phyloP scores from a whole-genome alignment of 2,113 vertebrate genomes.

The Capreolus pygargus region DNA sequence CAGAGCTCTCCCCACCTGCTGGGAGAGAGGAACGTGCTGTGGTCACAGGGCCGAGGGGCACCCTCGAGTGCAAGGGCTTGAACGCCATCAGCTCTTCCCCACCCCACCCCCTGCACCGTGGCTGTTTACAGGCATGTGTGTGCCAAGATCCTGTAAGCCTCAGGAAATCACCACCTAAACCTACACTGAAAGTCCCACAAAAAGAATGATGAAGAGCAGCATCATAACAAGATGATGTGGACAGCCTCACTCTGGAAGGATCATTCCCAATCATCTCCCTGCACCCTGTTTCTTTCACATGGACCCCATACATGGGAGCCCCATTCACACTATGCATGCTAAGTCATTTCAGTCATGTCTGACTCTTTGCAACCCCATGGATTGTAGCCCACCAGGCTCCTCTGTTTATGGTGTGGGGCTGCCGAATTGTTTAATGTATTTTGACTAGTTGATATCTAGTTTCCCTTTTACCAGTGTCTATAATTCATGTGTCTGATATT shows the following conservation, averaged over 20 bases:
- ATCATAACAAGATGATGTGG: neutral
- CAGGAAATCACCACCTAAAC: neutral
- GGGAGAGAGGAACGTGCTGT: neutral
- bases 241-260: neutral
- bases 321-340: rapidly evolving
- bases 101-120: neutral
- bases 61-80: neutral
- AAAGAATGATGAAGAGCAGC: neutral
- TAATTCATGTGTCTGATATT: too few species aligned
- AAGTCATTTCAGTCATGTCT: neutral
- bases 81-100: slow-evolving; percentile 39
- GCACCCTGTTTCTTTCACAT: neutral
- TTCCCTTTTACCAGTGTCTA: too few species aligned
- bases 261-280: neutral
- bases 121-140: neutral
- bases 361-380: neutral
- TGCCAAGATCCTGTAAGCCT: neutral
- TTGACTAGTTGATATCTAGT: too few species aligned
- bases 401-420: too few species aligned
- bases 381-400: neutral
- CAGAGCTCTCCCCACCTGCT: slow-evolving; percentile 40
- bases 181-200: neutral
- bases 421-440: too few species aligned
- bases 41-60: neutral
- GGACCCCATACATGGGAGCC: neutral